These are phyloP conservation scores for Scaptomyza graminum DNA, from an alignment of 1,140 invertebrate genomes.

Conservation along the genomic window DNA sequence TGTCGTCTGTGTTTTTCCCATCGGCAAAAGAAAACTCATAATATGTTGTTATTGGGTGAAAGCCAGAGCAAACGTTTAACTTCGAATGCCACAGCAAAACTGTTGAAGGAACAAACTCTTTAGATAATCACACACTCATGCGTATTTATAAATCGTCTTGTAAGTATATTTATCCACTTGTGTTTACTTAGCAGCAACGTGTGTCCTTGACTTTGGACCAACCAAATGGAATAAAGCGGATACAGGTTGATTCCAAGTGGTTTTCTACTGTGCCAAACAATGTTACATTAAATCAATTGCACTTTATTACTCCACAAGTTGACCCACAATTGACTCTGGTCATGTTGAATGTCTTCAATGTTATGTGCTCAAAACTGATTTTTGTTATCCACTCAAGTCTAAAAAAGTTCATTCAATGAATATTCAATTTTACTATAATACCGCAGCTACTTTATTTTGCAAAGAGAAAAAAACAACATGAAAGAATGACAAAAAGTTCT, in stretches of 20 bases:
- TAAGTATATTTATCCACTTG: not conserved
- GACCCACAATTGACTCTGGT: slow-evolving; percentile 6
- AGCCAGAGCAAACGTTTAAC: slow-evolving; percentile 9
- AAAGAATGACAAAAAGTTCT: too few species aligned
- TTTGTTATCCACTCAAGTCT: too few species aligned
- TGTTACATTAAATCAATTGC: not conserved
- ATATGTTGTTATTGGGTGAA: not conserved
- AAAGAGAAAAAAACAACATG: too few species aligned
- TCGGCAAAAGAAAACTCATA: not conserved
- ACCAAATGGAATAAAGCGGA: not conserved
- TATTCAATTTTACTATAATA: not conserved
- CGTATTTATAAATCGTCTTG: not conserved
- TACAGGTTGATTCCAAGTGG: slow-evolving; percentile 1
- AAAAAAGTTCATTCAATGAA: not conserved
- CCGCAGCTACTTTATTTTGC: too few species aligned
- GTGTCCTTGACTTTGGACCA: slow-evolving; percentile 16
- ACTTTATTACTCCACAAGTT: slow-evolving; percentile 16
- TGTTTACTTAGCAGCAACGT: not conserved
- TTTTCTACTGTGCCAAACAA: slow-evolving; percentile 2
- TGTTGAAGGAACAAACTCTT: slow-evolving; percentile 6
- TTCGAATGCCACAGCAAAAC: slow-evolving; percentile 2
- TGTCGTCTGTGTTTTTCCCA: slow-evolving; percentile 25
- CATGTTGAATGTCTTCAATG: not conserved
- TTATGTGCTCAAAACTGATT: not conserved
- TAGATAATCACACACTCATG: slow-evolving; percentile 20